Conservation (phyloP, 2,113 vertebrate species). For the Asarcornis scutulata region DNA sequence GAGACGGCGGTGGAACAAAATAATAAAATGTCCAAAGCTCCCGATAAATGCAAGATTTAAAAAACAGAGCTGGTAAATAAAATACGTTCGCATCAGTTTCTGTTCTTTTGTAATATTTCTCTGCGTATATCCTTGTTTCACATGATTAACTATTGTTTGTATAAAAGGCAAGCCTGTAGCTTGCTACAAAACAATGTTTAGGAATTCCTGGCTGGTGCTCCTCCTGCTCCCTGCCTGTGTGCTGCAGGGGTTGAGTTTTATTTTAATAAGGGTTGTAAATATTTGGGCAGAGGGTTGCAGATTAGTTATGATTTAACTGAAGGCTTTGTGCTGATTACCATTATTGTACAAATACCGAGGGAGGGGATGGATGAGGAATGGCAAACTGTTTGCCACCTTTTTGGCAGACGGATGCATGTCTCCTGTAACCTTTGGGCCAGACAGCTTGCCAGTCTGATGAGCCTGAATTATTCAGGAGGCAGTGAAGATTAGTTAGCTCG, state of each 20-base stretch:
- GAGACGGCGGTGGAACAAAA: neutral
- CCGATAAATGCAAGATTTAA: neutral
- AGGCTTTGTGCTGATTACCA: neutral
- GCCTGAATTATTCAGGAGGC: slow-evolving; percentile 74
- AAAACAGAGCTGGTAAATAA: neutral
- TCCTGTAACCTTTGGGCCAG: slow-evolving; percentile 47
- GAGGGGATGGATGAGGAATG: neutral
- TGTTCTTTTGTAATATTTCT: neutral
- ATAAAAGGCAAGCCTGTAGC: neutral
- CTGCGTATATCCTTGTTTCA: neutral
- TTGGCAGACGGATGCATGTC: slow-evolving; percentile 19
- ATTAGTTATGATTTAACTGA: neutral
- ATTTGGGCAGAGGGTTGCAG: neutral
- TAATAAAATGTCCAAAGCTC: neutral
- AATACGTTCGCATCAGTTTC: neutral
- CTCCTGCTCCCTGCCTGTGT: accelerated
- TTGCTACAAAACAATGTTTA: neutral
- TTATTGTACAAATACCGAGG: neutral
- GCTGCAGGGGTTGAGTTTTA: no score
- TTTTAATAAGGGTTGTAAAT: neutral
- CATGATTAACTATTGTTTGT: neutral
- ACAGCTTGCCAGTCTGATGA: slow-evolving; percentile 39
- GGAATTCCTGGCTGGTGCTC: neutral
- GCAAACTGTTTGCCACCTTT: neutral
- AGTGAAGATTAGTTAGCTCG: slow-evolving; percentile 54